Conservation (phyloP, 1,140 invertebrate species). For the Panulirus ornatus region DNA sequence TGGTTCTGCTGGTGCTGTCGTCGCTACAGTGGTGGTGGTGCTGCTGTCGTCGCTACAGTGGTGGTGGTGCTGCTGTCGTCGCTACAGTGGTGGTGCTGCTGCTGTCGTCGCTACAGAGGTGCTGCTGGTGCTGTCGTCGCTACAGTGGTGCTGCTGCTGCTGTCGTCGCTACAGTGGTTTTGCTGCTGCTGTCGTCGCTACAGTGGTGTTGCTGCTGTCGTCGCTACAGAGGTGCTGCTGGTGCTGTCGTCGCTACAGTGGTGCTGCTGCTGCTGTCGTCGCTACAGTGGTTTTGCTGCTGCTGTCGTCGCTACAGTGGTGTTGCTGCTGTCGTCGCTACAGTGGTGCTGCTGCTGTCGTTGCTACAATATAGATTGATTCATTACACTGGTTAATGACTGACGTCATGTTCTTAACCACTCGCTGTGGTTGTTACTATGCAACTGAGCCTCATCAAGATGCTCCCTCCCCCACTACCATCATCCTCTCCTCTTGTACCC, state of each 20-base stretch:
- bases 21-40: too few relatives aligned
- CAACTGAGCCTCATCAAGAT: too few relatives aligned
- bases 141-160: background rate
- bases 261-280: background rate
- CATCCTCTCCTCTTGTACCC: background rate
- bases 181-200: background rate
- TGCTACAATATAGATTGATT: too few relatives aligned
- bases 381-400: too few relatives aligned
- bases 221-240: background rate
- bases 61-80: background rate
- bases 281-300: too few relatives aligned
- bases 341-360: background rate
- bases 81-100: too few relatives aligned
- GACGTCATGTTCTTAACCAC: too few relatives aligned
- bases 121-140: background rate
- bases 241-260: background rate
- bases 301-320: background rate
- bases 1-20: too few relatives aligned
- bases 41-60: too few relatives aligned
- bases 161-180: background rate
- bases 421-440: too few relatives aligned
- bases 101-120: too few relatives aligned
- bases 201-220: background rate
- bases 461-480: background rate
- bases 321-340: background rate